phyloP scores from a whole-genome alignment of 1,140 invertebrate genomes.

The Ooceraea biroi region DNA sequence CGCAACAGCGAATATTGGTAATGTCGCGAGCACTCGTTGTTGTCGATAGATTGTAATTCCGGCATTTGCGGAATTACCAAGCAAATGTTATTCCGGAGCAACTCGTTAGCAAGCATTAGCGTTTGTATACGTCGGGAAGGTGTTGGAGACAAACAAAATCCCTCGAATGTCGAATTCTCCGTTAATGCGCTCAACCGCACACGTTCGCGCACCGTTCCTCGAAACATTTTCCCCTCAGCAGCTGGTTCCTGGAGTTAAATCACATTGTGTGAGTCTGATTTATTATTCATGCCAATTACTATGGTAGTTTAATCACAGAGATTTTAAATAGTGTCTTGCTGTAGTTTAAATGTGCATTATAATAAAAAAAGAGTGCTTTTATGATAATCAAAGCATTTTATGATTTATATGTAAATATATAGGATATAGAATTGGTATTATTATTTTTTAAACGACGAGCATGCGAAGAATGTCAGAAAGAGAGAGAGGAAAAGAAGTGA shows the following conservation, averaged over 20 bases:
- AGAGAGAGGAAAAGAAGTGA: not conserved
- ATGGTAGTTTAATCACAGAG: not conserved
- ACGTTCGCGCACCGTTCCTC: no score
- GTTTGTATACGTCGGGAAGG: constrained; percentile 32
- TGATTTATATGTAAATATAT: not conserved
- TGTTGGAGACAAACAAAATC: constrained; percentile 45
- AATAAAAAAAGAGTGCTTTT: not conserved
- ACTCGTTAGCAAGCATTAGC: constrained; percentile 55
- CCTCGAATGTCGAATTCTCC: constrained; percentile 35
- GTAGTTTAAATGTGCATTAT: not conserved
- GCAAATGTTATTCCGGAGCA: constrained; percentile 39
- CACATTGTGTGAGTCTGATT: not conserved
- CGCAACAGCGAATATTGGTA: constrained; percentile 9
- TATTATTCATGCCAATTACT: not conserved
- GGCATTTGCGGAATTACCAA: constrained; percentile 44
- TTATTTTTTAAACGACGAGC: no score
- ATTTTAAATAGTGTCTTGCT: not conserved
- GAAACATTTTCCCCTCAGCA: constrained; percentile 16
- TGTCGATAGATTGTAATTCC: constrained; percentile 42
- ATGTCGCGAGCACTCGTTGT: constrained; percentile 12
- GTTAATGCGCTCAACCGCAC: constrained; percentile 31
- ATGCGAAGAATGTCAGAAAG: no score
- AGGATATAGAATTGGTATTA: not conserved
- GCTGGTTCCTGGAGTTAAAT: not conserved
- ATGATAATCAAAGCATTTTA: no score